phyloP scores from a whole-genome alignment of 2,113 vertebrate genomes.

The Ovibos moschatus region DNA sequence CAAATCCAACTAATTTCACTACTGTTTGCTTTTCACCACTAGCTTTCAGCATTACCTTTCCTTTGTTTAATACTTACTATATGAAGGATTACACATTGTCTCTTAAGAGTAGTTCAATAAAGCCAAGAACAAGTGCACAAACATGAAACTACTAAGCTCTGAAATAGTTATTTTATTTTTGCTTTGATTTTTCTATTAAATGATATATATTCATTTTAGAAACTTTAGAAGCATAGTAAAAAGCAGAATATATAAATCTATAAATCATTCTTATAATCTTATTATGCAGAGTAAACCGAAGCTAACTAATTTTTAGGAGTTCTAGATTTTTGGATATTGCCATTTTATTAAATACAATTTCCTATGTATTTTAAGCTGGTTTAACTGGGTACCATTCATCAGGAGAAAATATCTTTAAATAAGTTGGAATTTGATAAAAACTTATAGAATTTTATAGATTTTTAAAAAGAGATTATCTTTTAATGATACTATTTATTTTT shows the following conservation, averaged over 20 bases:
- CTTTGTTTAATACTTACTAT: not conserved
- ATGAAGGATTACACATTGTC: not conserved
- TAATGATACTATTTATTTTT: not conserved
- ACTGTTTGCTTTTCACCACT: not conserved
- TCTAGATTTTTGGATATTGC: not conserved
- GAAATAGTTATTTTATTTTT: not conserved
- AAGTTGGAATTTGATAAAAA: not conserved
- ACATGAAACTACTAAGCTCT: not conserved
- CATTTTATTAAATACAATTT: not conserved
- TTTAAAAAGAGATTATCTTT: not conserved
- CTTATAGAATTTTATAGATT: not conserved
- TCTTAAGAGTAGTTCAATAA: not conserved
- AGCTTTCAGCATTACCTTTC: not conserved
- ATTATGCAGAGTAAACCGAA: not conserved
- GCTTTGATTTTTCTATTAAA: not conserved
- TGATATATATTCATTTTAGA: not conserved
- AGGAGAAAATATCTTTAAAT: not conserved
- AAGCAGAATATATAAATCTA: not conserved
- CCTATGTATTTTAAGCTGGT: not conserved
- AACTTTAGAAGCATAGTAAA: not conserved
- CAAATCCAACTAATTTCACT: not conserved
- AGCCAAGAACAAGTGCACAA: not conserved
- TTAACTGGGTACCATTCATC: not conserved
- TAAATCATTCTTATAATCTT: not conserved
- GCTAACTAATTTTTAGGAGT: not conserved